Conservation (phyloP, 2,888 invertebrate species). For the Xylocampa areola region DNA sequence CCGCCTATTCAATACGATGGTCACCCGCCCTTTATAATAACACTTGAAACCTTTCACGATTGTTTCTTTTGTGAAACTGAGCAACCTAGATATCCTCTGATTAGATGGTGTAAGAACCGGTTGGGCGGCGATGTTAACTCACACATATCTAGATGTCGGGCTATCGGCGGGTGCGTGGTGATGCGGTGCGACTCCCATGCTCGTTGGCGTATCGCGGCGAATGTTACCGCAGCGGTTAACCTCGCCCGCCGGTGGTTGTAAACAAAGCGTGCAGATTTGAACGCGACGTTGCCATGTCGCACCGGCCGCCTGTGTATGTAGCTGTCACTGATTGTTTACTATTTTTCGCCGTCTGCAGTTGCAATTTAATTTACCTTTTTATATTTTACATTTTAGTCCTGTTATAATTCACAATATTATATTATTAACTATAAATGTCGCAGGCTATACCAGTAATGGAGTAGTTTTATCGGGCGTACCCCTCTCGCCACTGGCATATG, state of each 20-base stretch:
- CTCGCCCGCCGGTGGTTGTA: constrained; percentile 75
- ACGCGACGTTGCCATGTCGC: constrained; percentile 79
- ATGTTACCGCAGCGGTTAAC: constrained; percentile 70
- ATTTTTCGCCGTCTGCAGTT: constrained; percentile 50
- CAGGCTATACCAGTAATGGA: too few species aligned
- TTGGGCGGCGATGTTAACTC: constrained; percentile 45
- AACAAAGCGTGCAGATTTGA: constrained; percentile 80
- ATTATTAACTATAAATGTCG: background rate
- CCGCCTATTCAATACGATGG: constrained; percentile 60
- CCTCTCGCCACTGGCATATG: too few species aligned
- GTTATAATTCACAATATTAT: constrained; percentile 2
- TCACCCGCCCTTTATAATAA: constrained; percentile 47
- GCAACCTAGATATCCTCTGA: constrained; percentile 40
- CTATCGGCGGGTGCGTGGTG: constrained; percentile 42
- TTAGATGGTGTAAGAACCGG: constrained; percentile 55
- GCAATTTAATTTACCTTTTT: constrained; percentile 14
- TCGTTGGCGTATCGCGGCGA: constrained; percentile 52
- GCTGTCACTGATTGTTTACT: constrained; percentile 71
- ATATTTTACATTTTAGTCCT: constrained; percentile 5
- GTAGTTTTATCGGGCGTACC: too few species aligned
- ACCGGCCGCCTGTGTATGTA: constrained; percentile 60
- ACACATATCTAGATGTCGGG: constrained; percentile 47
- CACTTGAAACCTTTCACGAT: constrained; percentile 50
- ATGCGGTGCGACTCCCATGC: constrained; percentile 43
- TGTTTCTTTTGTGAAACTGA: constrained; percentile 47